Evolutionary conservation across 2,888 invertebrate species (phyloP).

Genomic region (Eupithecia dodoneata): DNA sequence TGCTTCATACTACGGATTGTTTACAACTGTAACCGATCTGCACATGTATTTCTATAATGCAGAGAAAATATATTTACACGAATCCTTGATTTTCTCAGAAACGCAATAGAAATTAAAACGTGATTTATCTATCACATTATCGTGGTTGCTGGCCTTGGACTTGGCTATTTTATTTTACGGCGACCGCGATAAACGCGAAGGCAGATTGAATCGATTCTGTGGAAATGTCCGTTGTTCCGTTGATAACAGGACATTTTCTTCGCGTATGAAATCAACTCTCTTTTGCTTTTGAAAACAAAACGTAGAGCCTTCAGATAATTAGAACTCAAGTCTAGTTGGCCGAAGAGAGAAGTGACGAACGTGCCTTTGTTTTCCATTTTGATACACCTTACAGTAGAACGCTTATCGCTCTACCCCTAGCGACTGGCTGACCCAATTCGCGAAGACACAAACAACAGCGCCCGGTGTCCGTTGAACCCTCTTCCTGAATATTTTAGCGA

Average conservation of each 20-base stretch:
- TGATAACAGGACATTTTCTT: constrained; percentile 1
- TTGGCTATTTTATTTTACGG: constrained; percentile 46
- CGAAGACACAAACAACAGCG: constrained; percentile 45
- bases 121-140: background rate
- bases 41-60: background rate
- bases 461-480: constrained; percentile 61
- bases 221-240: constrained; percentile 3
- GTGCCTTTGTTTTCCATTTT: constrained; percentile 36
- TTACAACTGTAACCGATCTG: constrained; percentile 42
- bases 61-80: background rate
- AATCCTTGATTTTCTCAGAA: background rate
- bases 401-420: constrained; percentile 41
- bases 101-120: constrained; percentile 1
- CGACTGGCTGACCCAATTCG: constrained; percentile 41
- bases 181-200: constrained; percentile 27
- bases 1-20: constrained; percentile 51
- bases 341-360: constrained; percentile 17
- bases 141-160: constrained; percentile 43
- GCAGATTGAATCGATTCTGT: constrained; percentile 23
- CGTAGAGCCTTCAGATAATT: background rate
- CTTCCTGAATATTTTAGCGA: constrained; percentile 35
- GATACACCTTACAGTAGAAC: constrained; percentile 18
- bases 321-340: background rate
- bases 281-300: background rate
- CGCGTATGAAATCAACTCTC: background rate